Conservation (phyloP, 2,797 vertebrate species). For the Ceryle rudis region DNA sequence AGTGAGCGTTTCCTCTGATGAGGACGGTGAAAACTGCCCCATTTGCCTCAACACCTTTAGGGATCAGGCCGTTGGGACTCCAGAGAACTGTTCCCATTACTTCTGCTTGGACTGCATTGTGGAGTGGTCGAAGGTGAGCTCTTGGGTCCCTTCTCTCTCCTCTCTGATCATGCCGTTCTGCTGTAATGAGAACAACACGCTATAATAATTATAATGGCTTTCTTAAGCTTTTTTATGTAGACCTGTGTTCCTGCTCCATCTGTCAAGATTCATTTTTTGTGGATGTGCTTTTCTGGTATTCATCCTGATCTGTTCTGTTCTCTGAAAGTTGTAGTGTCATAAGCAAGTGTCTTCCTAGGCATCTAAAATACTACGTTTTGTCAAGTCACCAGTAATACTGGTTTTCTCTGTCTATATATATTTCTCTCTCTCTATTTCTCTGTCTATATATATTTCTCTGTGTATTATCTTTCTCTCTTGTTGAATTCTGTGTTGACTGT, state of each 20-base stretch:
- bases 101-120: slow-evolving; percentile 97
- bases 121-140: slow-evolving; percentile 94
- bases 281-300: background rate
- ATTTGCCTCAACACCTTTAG: slow-evolving; percentile 95
- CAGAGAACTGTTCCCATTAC: slow-evolving; percentile 93
- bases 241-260: background rate
- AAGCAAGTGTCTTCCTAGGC: background rate
- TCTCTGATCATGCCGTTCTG: background rate
- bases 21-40: slow-evolving; percentile 92
- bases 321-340: background rate
- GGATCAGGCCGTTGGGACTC: slow-evolving; percentile 93
- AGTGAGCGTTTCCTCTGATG: slow-evolving; percentile 84
- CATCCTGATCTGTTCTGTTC: background rate
- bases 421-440: background rate
- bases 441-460: background rate
- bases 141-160: background rate
- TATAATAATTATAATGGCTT: background rate
- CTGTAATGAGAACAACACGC: background rate
- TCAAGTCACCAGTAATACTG: background rate
- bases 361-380: background rate
- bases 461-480: background rate
- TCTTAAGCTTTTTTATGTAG: background rate
- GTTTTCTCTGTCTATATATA: background rate
- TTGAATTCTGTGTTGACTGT: background rate
- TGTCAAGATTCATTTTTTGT: background rate